Conservation (phyloP, 2,113 vertebrate genomes). For the Mirounga angustirostris region DNA sequence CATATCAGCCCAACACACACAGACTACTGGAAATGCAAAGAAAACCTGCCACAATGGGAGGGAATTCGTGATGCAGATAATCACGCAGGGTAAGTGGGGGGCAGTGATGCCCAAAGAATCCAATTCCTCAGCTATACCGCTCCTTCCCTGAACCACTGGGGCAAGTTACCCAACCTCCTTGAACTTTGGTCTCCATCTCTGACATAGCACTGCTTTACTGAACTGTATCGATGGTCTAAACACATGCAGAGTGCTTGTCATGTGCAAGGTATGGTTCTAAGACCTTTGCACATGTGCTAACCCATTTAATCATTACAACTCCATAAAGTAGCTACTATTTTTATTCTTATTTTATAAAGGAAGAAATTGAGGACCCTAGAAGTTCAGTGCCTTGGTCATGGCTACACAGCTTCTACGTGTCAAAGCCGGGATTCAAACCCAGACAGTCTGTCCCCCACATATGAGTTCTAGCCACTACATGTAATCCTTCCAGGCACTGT, state of each 20-base stretch:
- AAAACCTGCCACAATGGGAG: neutral
- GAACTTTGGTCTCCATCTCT: neutral
- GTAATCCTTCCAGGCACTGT: neutral
- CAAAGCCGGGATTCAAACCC: neutral
- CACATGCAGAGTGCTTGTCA: neutral
- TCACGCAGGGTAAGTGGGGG: neutral
- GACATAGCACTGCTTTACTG: neutral
- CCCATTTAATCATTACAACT: neutral
- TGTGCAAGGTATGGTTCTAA: neutral
- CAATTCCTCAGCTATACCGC: neutral
- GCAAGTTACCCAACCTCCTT: neutral
- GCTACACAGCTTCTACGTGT: neutral
- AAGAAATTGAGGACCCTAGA: constrained; percentile 12
- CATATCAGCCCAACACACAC: neutral
- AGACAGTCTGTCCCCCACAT: neutral
- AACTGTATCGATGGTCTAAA: neutral
- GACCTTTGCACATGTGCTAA: neutral
- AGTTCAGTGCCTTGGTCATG: neutral
- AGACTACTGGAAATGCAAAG: neutral
- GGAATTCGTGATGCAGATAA: neutral
- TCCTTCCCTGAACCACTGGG: neutral
- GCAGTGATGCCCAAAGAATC: neutral
- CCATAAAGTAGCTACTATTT: neutral
- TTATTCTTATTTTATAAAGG: neutral
- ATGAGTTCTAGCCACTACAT: neutral